Percentiles rank a stretch among this genome's conserved stretches.
phyloP scores from a whole-genome alignment of 2,888 invertebrate species.

The Drosophila pegasa region DNA sequence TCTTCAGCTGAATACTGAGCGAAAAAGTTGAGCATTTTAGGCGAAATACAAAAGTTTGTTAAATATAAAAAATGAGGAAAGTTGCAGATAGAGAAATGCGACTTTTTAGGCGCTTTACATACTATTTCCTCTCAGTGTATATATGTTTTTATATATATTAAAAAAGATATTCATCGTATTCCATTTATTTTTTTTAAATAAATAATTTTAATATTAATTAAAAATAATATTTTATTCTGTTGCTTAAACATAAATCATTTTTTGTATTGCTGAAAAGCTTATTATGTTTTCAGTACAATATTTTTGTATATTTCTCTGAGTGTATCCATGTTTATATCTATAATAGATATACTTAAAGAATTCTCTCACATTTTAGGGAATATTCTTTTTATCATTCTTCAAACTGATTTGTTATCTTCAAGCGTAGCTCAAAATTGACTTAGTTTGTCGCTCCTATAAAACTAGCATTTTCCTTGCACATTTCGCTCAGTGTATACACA shows the following conservation, averaged over 20 bases:
- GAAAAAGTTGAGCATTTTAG: neutral
- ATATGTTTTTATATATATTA: too few species aligned
- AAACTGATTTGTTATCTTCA: neutral
- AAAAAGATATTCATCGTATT: too few species aligned
- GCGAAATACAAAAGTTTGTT: neutral
- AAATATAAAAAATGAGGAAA: neutral
- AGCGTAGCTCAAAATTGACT: neutral
- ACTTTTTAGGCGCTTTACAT: neutral
- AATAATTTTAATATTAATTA: too few species aligned
- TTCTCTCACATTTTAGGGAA: neutral
- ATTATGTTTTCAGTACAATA: too few species aligned
- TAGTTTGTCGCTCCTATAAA: neutral
- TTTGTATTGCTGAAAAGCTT: too few species aligned
- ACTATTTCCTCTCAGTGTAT: neutral
- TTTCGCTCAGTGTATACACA: slow-evolving; percentile 30
- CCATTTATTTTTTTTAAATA: too few species aligned
- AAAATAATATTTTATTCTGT: too few species aligned
- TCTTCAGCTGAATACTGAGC: neutral
- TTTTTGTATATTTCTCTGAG: neutral
- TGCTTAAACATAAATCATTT: too few species aligned
- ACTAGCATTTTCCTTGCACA: neutral
- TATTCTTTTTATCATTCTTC: neutral
- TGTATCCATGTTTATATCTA: neutral
- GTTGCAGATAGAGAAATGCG: neutral
- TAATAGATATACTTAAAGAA: too few species aligned